These are phyloP conservation scores for Colletes latitarsis DNA, from an alignment of 1,140 invertebrate genomes.

Conservation along the genomic window DNA sequence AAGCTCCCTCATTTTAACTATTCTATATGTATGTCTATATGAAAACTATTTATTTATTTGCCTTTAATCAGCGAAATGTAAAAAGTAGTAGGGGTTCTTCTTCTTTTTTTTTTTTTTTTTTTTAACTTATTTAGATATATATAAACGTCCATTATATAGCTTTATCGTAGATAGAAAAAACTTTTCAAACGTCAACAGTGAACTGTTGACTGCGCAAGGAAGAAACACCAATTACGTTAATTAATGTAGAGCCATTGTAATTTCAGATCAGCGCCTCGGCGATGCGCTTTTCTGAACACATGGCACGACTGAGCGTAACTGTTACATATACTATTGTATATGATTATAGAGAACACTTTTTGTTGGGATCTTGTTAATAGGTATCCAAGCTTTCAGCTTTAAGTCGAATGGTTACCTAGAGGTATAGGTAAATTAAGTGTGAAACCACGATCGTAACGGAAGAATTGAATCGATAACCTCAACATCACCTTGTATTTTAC, in stretches of 20 bases:
- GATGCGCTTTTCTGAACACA: conserved; percentile 58
- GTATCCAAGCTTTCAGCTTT: conserved; percentile 74
- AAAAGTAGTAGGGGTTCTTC: conserved; percentile 59
- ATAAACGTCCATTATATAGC: conserved; percentile 74
- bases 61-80: conserved; percentile 55
- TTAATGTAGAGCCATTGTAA: conserved; percentile 77
- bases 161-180: conserved; percentile 78
- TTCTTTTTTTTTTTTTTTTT: conserved; percentile 64
- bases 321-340: conserved; percentile 81
- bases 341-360: conserved; percentile 74
- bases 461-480: conserved; percentile 37
- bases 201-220: conserved; percentile 80
- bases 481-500: neutral
- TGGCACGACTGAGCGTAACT: conserved; percentile 78
- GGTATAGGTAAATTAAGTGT: conserved; percentile 53
- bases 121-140: conserved; percentile 48
- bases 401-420: conserved; percentile 65
- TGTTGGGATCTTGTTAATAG: conserved; percentile 74
- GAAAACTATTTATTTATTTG: conserved; percentile 62
- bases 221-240: conserved; percentile 81
- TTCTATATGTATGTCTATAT: conserved; percentile 50
- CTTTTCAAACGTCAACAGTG: conserved; percentile 77
- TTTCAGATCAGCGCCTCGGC: conserved; percentile 59
- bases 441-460: conserved; percentile 37
- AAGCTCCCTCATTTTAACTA: conserved; percentile 39